A percentile compares a stretch with the other conserved stretches of the same genome.
These are phyloP conservation scores for Phyllotreta striolata DNA, from an alignment of 2,888 invertebrate species.

Conservation along the genomic window DNA sequence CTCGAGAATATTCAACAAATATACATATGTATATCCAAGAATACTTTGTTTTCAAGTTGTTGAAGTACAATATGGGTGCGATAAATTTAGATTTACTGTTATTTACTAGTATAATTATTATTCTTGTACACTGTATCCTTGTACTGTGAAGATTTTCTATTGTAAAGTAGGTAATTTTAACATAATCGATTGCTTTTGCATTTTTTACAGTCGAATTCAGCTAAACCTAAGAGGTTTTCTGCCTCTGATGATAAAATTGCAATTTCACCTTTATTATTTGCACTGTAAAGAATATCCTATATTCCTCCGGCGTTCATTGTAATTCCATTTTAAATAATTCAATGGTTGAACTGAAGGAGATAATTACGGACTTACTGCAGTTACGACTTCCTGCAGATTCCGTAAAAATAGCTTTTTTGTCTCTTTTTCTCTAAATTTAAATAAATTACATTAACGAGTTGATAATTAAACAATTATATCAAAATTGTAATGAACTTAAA, in stretches of 20 bases:
- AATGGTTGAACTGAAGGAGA: background rate
- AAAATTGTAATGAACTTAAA: background rate
- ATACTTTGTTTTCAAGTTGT: too few relatives aligned
- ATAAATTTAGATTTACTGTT: too few relatives aligned
- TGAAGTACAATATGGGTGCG: too few relatives aligned
- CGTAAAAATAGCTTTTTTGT: too few relatives aligned
- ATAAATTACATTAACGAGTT: too few relatives aligned
- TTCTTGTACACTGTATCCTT: too few relatives aligned
- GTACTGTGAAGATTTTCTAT: background rate
- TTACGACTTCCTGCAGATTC: too few relatives aligned
- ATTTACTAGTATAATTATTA: too few relatives aligned
- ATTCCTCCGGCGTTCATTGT: slow-evolving; percentile 12
- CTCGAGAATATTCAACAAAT: background rate
- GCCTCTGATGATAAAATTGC: background rate
- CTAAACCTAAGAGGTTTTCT: background rate
- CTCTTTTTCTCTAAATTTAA: too few relatives aligned
- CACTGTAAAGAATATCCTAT: slow-evolving; percentile 17
- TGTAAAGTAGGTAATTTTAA: too few relatives aligned
- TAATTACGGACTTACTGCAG: too few relatives aligned
- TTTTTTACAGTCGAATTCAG: background rate
- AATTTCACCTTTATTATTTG: slow-evolving; percentile 1
- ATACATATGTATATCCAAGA: too few relatives aligned
- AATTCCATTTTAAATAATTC: slow-evolving; percentile 18
- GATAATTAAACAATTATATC: background rate
- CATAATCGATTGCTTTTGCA: background rate